Percentiles rank a stretch among this genome's conserved stretches.
Conservation (phyloP, 2,888 invertebrate species). For the Leptopterna dolabrata region DNA sequence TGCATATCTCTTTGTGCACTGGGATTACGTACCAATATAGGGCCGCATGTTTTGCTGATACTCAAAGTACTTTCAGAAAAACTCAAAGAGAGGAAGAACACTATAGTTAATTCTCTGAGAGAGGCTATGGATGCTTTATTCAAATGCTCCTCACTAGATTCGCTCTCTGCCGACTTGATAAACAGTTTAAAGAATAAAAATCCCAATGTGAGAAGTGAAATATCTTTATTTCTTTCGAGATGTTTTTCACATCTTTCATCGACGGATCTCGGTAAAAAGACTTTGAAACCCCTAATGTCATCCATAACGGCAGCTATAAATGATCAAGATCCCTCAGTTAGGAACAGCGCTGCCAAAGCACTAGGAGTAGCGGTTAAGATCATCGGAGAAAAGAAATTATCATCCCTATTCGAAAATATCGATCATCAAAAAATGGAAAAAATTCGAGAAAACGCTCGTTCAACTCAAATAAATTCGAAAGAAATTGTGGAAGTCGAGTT, state of each 20-base stretch:
- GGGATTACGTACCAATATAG: background rate
- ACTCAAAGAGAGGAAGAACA: slow-evolving; percentile 5
- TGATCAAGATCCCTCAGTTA: slow-evolving; percentile 26
- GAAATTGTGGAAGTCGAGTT: no score
- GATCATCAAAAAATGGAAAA: slow-evolving; percentile 2
- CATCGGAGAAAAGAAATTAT: background rate
- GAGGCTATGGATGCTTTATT: slow-evolving; percentile 17
- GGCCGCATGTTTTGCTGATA: background rate
- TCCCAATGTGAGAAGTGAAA: slow-evolving; percentile 27
- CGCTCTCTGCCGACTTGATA: background rate
- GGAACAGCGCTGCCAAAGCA: background rate
- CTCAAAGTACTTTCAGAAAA: slow-evolving; percentile 11
- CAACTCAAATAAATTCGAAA: background rate
- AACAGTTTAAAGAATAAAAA: background rate
- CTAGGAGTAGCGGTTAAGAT: background rate
- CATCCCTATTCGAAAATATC: background rate
- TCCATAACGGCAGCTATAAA: background rate
- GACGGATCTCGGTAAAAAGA: background rate
- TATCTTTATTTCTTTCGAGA: background rate
- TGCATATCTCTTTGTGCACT: background rate
- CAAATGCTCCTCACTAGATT: background rate
- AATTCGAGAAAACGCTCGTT: background rate
- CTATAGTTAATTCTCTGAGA: background rate
- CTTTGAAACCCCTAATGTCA: background rate
- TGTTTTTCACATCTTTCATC: background rate